These are phyloP conservation scores for Odocoileus hemionus DNA, from an alignment of 2,113 vertebrate genomes.

Conservation along the genomic window DNA sequence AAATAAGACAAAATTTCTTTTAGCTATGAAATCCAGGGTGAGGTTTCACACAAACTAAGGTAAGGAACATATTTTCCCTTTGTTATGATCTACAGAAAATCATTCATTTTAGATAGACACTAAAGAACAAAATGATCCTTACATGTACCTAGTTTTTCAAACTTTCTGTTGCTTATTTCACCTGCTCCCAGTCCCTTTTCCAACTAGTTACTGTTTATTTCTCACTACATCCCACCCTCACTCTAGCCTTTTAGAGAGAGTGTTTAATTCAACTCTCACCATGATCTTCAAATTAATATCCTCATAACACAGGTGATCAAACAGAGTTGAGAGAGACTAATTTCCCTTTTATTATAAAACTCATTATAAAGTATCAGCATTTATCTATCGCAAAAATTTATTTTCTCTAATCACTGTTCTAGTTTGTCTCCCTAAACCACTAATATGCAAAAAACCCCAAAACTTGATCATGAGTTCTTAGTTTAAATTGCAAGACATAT, in stretches of 20 bases:
- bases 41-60: not conserved
- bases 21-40: not conserved
- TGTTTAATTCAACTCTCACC: not conserved
- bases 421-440: not conserved
- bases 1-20: not conserved
- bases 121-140: not conserved
- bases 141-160: not conserved
- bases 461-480: not conserved
- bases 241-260: not conserved
- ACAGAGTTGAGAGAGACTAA: not conserved
- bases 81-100: not conserved
- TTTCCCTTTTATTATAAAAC: too few species aligned
- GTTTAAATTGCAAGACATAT: not conserved
- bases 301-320: not conserved
- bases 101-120: not conserved
- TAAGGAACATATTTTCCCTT: too few species aligned
- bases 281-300: not conserved
- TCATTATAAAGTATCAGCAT: too few species aligned
- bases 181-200: not conserved
- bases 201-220: not conserved
- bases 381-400: not conserved
- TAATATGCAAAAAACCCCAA: not conserved
- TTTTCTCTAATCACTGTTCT: not conserved
- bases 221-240: not conserved
- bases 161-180: not conserved